phyloP scores from a whole-genome alignment of 2,888 invertebrate species.

The Capitulum mitella region DNA sequence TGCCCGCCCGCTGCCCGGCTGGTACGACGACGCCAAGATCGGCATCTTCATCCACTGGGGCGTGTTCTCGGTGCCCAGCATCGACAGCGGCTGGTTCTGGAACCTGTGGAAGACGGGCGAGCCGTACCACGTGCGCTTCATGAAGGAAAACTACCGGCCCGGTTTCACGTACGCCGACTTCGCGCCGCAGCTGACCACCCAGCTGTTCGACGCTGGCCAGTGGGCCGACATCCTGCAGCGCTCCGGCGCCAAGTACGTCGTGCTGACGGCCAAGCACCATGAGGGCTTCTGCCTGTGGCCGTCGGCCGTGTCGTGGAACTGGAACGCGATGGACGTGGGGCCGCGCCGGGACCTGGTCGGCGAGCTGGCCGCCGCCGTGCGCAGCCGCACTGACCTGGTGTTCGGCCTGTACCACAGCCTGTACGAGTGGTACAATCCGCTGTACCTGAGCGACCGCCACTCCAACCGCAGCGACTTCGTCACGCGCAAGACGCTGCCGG shows the following conservation, averaged over 20 bases:
- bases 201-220: slow-evolving; percentile 67
- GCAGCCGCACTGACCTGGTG: slow-evolving; percentile 54
- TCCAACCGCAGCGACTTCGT: slow-evolving; percentile 30
- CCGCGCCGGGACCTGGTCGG: not conserved
- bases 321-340: slow-evolving; percentile 66
- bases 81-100: slow-evolving; percentile 90
- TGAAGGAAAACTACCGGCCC: slow-evolving; percentile 74
- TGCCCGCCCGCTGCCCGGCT: slow-evolving; percentile 65
- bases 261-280: slow-evolving; percentile 79
- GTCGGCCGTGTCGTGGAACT: slow-evolving; percentile 67
- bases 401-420: slow-evolving; percentile 71
- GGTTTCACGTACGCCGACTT: slow-evolving; percentile 87
- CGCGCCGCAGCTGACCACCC: slow-evolving; percentile 73
- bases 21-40: slow-evolving; percentile 85
- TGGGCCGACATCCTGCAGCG: slow-evolving; percentile 77
- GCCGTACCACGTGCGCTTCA: slow-evolving; percentile 49
- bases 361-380: slow-evolving; percentile 56
- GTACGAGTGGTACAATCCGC: slow-evolving; percentile 80
- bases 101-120: slow-evolving; percentile 55
- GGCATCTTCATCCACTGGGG: slow-evolving; percentile 95
- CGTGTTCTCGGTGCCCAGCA: slow-evolving; percentile 81
- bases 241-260: slow-evolving; percentile 80
- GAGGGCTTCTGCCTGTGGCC: slow-evolving; percentile 79
- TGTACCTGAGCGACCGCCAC: slow-evolving; percentile 58
- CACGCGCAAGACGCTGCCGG: slow-evolving; percentile 57